Evolutionary conservation across 1,140 invertebrate species (phyloP).

Genomic region (Stenopsyche tienmushanensis): DNA sequence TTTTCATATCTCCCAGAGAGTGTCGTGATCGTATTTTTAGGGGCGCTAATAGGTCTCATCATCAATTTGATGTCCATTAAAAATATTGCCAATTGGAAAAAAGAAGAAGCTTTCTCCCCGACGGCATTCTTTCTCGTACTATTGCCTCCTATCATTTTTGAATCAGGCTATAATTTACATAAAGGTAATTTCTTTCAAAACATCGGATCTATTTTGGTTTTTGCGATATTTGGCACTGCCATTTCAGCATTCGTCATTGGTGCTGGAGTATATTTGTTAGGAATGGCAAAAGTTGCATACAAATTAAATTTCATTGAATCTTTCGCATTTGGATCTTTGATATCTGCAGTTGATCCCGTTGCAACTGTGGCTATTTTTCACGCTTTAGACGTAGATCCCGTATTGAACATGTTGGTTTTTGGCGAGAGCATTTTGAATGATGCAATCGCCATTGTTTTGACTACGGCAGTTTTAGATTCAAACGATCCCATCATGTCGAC

Average conservation of each 20-base stretch:
- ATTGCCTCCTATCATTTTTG: slow-evolving; percentile 98
- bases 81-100: slow-evolving; percentile 90
- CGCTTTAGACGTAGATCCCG: slow-evolving; percentile 91
- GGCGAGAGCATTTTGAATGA: slow-evolving; percentile 98
- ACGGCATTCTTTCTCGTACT: slow-evolving; percentile 96
- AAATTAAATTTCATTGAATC: slow-evolving; percentile 92
- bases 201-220: slow-evolving; percentile 91
- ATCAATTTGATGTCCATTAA: slow-evolving; percentile 88
- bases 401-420: slow-evolving; percentile 98
- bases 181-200: slow-evolving; percentile 99
- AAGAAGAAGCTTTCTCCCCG: slow-evolving; percentile 95
- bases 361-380: slow-evolving; percentile 98
- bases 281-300: slow-evolving; percentile 87
- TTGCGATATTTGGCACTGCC: slow-evolving; percentile 95
- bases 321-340: slow-evolving; percentile 97
- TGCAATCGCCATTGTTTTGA: slow-evolving; percentile 96
- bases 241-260: slow-evolving; percentile 95
- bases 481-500: slow-evolving; percentile 71
- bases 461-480: slow-evolving; percentile 81
- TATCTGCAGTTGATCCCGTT: slow-evolving; percentile 98
- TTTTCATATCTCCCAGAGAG: slow-evolving; percentile 97
- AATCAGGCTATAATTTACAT: slow-evolving; percentile 97
- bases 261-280: slow-evolving; percentile 91
- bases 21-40: slow-evolving; percentile 94
- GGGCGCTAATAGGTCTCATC: slow-evolving; percentile 87